Evolutionary conservation across 2,797 vertebrate genomes (phyloP).

Genomic region (Sebastes umbrosus): DNA sequence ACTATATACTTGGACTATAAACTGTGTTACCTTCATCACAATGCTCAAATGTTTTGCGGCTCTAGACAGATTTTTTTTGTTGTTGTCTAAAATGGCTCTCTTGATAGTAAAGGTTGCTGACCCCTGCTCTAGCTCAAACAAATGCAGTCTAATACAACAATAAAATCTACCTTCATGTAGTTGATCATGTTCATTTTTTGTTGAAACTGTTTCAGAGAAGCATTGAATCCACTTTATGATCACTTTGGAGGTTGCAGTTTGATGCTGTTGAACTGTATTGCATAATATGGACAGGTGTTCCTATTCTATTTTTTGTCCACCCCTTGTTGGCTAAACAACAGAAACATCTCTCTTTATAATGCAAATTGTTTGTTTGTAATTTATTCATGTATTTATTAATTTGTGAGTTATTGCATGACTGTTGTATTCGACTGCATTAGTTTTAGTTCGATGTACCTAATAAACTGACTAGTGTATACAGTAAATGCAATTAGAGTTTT

Average conservation of each 20-base stretch:
- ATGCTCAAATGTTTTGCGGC: too few relatives aligned
- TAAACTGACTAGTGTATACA: not conserved
- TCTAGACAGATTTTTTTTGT: too few relatives aligned
- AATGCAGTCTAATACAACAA: not conserved
- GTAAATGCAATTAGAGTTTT: not conserved
- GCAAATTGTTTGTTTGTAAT: not conserved
- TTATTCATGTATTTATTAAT: not conserved
- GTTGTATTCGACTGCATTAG: not conserved
- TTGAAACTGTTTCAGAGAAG: not conserved
- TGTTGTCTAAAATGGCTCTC: too few relatives aligned
- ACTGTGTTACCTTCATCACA: too few relatives aligned
- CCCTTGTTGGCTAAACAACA: not conserved
- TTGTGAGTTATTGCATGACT: not conserved
- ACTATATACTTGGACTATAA: too few relatives aligned
- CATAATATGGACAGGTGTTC: not conserved
- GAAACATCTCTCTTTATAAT: not conserved
- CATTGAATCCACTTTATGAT: not conserved
- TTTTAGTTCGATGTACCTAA: not conserved
- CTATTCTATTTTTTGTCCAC: not conserved
- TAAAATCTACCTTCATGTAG: not conserved
- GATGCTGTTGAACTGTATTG: not conserved
- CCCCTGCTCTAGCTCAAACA: not conserved
- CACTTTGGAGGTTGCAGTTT: not conserved
- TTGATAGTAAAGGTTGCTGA: too few relatives aligned
- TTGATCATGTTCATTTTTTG: not conserved